A percentile compares a stretch with the other conserved stretches of the same genome.
These are phyloP conservation scores for Hirundichthys speculiger DNA, from an alignment of 2,113 vertebrate species.

Conservation along the genomic window DNA sequence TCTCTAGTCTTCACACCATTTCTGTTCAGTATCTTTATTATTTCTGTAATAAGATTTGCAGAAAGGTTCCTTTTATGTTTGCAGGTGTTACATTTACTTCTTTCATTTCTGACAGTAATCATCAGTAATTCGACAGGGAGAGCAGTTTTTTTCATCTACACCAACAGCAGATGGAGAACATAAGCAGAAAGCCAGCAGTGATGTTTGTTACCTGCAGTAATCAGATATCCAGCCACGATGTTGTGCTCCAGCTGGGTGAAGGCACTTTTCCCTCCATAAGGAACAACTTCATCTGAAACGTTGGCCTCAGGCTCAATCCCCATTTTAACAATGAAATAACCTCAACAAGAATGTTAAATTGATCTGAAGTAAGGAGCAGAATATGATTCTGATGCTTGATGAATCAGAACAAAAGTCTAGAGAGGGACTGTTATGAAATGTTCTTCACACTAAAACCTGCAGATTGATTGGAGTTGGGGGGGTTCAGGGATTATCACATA, in stretches of 20 bases:
- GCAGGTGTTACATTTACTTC: too few relatives aligned
- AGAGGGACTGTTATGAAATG: constrained; percentile 1
- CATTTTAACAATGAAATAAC: constrained; percentile 40
- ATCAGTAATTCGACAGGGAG: too few relatives aligned
- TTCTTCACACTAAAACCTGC: constrained; percentile 12
- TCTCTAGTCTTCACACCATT: too few relatives aligned
- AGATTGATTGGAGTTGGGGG: not conserved
- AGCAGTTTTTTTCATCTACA: too few relatives aligned
- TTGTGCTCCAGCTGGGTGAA: constrained; percentile 87
- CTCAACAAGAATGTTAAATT: not conserved
- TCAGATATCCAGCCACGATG: constrained; percentile 93
- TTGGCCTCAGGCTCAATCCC: constrained; percentile 43
- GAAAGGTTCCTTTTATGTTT: too few relatives aligned
- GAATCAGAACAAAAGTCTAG: not conserved
- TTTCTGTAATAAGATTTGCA: too few relatives aligned
- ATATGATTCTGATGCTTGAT: not conserved
- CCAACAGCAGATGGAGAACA: not conserved
- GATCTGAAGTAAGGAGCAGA: not conserved
- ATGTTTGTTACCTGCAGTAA: constrained; percentile 84
- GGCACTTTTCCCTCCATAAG: constrained; percentile 65
- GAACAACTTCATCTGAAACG: constrained; percentile 35
- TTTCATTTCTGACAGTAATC: too few relatives aligned
- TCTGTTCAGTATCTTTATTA: too few relatives aligned
- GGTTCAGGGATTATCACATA: constrained; percentile 61
- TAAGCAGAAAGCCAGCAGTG: not conserved